A percentile compares a stretch with the other conserved stretches of the same genome.
phyloP scores from a whole-genome alignment of 1,140 invertebrate species.

The Aricia agestis region DNA sequence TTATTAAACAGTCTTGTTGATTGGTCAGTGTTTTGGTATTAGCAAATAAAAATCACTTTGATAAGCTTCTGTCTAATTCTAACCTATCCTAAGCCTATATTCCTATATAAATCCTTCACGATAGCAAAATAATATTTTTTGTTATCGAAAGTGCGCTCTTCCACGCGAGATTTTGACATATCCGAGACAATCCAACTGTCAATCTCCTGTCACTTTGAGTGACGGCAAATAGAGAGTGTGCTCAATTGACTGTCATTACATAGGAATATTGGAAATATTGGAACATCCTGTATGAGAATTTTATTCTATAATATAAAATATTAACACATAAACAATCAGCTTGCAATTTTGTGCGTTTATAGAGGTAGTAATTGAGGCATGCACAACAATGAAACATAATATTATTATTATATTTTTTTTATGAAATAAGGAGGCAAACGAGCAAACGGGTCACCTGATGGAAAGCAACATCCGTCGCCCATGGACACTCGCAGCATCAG shows the following conservation, averaged over 20 bases:
- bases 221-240: neutral
- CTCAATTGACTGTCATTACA: conserved; percentile 1
- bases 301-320: neutral
- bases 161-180: neutral
- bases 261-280: neutral
- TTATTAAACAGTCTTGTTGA: no score
- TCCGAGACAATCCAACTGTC: neutral
- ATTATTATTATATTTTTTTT: no score
- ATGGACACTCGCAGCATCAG: no score
- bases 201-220: neutral
- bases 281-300: neutral
- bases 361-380: no score
- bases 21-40: no score
- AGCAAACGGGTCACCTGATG: no score
- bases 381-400: no score
- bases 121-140: neutral
- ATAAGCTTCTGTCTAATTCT: no score
- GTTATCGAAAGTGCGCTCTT: neutral
- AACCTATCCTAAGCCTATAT: neutral
- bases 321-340: neutral
- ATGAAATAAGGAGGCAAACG: no score
- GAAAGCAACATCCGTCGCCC: no score
- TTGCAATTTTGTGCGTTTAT: no score
- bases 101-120: neutral
- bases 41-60: no score